Evolutionary conservation across 1,140 invertebrate genomes (phyloP), one percentile per base, ranked within the genome.

Genomic region (Eurosta solidaginis): DNA sequence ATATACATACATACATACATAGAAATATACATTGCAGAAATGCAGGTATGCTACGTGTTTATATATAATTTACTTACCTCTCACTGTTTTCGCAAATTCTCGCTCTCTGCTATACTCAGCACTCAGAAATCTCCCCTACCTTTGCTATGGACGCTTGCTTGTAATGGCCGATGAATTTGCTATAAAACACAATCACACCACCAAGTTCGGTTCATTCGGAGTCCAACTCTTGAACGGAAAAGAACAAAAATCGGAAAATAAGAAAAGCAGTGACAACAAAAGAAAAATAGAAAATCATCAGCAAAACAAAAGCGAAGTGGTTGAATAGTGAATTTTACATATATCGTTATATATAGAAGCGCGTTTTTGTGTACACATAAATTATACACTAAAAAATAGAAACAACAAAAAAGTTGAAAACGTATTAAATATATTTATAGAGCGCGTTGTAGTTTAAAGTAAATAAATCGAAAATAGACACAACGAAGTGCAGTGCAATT

Each of bases 161-260:
- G 27, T 54, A 9, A 17, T 12, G 25, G 27, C 36, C 27, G n/a
- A 22, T 77, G 59, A 20, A 22, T 68, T 68, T 68, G 12, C 59
- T 77, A 79, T 74, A 79, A 79, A 77, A 79, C 27, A 74, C 45
- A 42, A 76, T 10, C 49, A 75, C 74, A 76, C 78, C 74, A 78
- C 73, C 74, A 27, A 50, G 44, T 54, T 20, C 44, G 33, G 50
- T 40, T 79, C 78, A 79, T 79, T 79, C 77, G 77, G 78, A 77
- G 75, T 78, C 50, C 40, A 81, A 77, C 59, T 78, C 76, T 79
- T 77, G 74, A 82, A 79, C 78, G 75, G 82, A 78, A 27, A 82
- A 82, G 75, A 81, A 79, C 79, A 73, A 42, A 73, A 74, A 22
- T 20, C n/a, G n/a, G 1, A 40, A 22, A 68, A 36, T 12, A 68